Evolutionary conservation across 2,113 vertebrate genomes (phyloP).

Genomic region (Dromaius novaehollandiae): DNA sequence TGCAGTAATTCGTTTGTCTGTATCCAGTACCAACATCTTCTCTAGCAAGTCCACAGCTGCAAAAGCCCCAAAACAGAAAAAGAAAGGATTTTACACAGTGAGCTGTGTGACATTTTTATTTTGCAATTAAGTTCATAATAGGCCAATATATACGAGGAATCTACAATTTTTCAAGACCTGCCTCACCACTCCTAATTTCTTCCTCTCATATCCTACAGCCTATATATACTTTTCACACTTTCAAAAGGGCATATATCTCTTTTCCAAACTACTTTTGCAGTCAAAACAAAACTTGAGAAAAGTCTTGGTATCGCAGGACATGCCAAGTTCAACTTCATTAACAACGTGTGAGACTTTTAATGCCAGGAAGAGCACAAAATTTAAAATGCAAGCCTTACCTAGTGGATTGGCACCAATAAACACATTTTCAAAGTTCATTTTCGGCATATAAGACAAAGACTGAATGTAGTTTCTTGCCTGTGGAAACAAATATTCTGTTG

Average conservation of each 20-base stretch:
- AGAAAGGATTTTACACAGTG: background rate
- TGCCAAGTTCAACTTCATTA: background rate
- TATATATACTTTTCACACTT: fast-evolving
- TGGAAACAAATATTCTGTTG: conserved; percentile 57
- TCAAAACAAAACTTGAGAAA: background rate
- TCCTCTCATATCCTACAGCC: background rate
- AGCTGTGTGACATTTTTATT: background rate
- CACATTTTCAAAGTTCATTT: conserved; percentile 97
- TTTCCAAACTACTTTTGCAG: background rate
- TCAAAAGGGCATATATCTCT: fast-evolving
- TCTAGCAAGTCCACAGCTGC: conserved; percentile 95
- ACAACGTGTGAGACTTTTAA: background rate
- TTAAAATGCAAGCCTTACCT: conserved; percentile 77
- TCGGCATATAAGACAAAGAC: conserved; percentile 93
- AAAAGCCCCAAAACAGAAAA: background rate
- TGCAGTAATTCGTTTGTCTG: conserved; percentile 95
- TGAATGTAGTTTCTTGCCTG: conserved; percentile 99
- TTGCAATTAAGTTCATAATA: background rate
- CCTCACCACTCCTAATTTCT: background rate
- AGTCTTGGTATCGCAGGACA: background rate
- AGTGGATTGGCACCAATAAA: conserved; percentile 97
- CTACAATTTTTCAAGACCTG: background rate
- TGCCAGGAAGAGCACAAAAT: background rate
- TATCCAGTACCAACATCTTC: conserved; percentile 98
- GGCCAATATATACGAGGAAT: fast-evolving